Percentiles rank a stretch among this genome's conserved stretches.
Conservation (phyloP, 2,113 vertebrate species). For the Sminthopsis crassicaudata region DNA sequence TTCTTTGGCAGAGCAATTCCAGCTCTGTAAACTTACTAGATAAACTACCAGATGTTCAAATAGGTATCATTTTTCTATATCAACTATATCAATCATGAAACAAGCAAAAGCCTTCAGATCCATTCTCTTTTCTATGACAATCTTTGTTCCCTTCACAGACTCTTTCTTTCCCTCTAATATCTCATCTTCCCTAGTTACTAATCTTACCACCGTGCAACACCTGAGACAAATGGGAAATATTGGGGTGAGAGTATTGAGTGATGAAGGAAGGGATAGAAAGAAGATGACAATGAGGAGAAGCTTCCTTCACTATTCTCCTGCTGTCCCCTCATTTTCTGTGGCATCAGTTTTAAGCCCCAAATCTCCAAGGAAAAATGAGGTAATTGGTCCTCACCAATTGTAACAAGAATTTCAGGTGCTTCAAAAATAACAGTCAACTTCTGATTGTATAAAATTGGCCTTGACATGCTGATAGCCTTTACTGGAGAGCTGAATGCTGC, state of each 20-base stretch:
- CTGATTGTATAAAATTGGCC: slow-evolving; percentile 16
- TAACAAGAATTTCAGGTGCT: slow-evolving; percentile 74
- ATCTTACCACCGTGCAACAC: not conserved
- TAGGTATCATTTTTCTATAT: not conserved
- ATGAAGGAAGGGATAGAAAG: not conserved
- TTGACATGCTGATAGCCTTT: slow-evolving; percentile 73
- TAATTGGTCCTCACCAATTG: slow-evolving; percentile 70
- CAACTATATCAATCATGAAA: not conserved
- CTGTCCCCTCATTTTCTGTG: not conserved
- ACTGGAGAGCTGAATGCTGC: slow-evolving; percentile 45
- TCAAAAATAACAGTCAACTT: slow-evolving; percentile 66
- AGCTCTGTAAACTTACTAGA: not conserved
- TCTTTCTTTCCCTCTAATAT: not conserved
- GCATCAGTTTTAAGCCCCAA: slow-evolving; percentile 61
- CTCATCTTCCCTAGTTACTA: not conserved
- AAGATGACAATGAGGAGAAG: not conserved
- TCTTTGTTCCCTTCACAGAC: no score
- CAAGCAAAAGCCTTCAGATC: not conserved
- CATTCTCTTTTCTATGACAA: not conserved
- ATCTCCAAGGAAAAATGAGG: slow-evolving; percentile 59
- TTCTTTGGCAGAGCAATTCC: not conserved
- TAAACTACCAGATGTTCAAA: not conserved
- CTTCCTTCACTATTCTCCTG: not conserved
- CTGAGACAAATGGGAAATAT: not conserved
- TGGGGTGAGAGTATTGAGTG: not conserved